A percentile compares a stretch with the other conserved stretches of the same genome.
These are phyloP conservation scores for Tetranychus urticae DNA, from an alignment of 1,140 invertebrate genomes.

Conservation along the genomic window DNA sequence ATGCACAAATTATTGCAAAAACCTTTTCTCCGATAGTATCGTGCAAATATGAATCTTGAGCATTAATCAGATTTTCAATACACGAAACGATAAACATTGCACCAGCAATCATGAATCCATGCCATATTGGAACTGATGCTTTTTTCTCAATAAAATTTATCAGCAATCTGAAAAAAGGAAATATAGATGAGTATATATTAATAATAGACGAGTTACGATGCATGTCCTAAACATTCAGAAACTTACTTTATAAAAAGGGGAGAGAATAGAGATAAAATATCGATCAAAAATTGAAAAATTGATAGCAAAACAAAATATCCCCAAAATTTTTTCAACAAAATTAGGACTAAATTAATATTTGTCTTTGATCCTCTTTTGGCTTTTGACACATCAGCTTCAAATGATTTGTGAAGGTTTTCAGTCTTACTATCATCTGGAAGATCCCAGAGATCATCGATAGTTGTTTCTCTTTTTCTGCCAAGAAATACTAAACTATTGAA, in stretches of 20 bases:
- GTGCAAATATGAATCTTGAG: slow-evolving; percentile 70
- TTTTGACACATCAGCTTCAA: background rate
- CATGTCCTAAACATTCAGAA: background rate
- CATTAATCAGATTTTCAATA: slow-evolving; percentile 44
- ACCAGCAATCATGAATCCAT: background rate
- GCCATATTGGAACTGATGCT: background rate
- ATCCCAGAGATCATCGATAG: slow-evolving; percentile 3
- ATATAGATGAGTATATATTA: background rate
- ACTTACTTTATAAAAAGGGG: background rate
- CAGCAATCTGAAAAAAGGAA: background rate
- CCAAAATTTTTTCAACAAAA: slow-evolving; percentile 15
- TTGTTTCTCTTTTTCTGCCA: slow-evolving; percentile 4
- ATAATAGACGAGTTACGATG: slow-evolving; percentile 31
- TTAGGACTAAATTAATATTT: slow-evolving; percentile 33
- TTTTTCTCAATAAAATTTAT: background rate
- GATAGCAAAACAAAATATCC: slow-evolving; percentile 4
- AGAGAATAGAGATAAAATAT: background rate
- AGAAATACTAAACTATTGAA: slow-evolving; percentile 33
- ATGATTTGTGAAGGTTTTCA: background rate
- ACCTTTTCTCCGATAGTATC: slow-evolving; percentile 29
- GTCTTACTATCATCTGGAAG: slow-evolving; percentile 32
- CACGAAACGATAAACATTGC: background rate
- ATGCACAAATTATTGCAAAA: slow-evolving; percentile 17
- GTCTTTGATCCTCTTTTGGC: background rate
- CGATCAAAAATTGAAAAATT: background rate